Base-by-base conservation (phyloP, 2,888 invertebrate species). In the Cosmia pyralina region DNA sequence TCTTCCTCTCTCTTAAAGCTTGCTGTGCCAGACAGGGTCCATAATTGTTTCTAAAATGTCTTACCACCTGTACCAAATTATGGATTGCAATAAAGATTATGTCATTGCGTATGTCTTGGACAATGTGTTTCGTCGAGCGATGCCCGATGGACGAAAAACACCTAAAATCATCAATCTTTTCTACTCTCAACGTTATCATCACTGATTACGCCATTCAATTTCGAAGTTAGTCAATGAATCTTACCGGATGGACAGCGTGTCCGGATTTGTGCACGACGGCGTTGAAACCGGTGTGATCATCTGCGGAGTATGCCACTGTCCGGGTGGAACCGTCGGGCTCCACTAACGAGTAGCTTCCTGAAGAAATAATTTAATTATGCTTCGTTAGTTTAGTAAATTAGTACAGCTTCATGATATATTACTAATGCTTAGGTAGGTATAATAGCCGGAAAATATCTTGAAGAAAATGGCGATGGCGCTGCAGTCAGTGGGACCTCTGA, bases 271-370 rank as follows among this genome's bases (percentile, higher is more conserved):
- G 97, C 8, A 97, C 97, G 64, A 97, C 96, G 44, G 97, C 97
- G 88, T 97, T 97, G 95, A 97, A 97, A 15, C 97, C 97, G 85
- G 96, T 97, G 90, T 97, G 97, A 88, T 97, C 97, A 88, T 97
- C 97, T 59, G 98, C 97, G 34, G 97, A 96, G 91, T 98, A 98
- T 80, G 97, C 96, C 57, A 98, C 98, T 57, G 96, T 96, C 11
- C 96, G 92, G 1, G 96, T 96, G 0, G 96, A 94, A 28, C 97
- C 97, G 83, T 97, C 97, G 0, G 97, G 97, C 83, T 97, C 97
- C 34, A 97, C 95, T 87, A 97, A 94, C 0, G 97, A 97, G 89
- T 97, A 97, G 85, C 97, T 97, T 52, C 97, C 97, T 88, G 94
- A 22, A 38, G 38, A n/a, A n/a, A 6, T 19, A 44, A n/a, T 34